phyloP scores from a whole-genome alignment of 1,140 invertebrate species.

The Saccostrea echinata region DNA sequence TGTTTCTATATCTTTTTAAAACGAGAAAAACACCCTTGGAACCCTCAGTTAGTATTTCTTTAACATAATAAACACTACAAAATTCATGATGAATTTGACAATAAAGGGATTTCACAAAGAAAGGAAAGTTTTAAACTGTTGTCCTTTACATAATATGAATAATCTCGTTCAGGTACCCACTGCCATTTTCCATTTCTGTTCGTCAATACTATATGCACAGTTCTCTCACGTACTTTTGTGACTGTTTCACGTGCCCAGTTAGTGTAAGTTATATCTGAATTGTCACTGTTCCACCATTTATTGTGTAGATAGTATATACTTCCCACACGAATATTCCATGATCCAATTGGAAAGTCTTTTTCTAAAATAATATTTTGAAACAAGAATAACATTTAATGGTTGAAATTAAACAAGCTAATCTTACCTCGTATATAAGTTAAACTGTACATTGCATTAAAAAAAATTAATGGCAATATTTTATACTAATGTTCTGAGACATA shows the following conservation, averaged over 20 bases:
- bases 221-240: neutral
- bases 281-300: constrained; percentile 11
- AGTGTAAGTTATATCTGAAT: neutral
- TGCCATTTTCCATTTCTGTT: constrained; percentile 11
- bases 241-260: neutral
- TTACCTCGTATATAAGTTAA: too few species aligned
- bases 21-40: too few species aligned
- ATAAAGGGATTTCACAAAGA: neutral
- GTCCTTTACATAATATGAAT: neutral
- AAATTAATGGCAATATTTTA: too few species aligned
- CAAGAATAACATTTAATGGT: too few species aligned
- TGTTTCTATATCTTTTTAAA: too few species aligned
- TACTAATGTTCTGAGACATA: too few species aligned
- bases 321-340: neutral
- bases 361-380: neutral
- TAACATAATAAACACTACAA: too few species aligned
- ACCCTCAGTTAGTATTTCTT: too few species aligned
- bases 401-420: too few species aligned
- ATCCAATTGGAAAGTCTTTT: constrained; percentile 13
- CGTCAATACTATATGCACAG: neutral
- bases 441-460: too few species aligned
- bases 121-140: neutral
- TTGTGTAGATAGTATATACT: neutral
- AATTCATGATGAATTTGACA: too few species aligned
- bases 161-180: constrained; percentile 25